Base-by-base conservation (phyloP, 1,140 invertebrate species). In the Sesamia nonagrioides region DNA sequence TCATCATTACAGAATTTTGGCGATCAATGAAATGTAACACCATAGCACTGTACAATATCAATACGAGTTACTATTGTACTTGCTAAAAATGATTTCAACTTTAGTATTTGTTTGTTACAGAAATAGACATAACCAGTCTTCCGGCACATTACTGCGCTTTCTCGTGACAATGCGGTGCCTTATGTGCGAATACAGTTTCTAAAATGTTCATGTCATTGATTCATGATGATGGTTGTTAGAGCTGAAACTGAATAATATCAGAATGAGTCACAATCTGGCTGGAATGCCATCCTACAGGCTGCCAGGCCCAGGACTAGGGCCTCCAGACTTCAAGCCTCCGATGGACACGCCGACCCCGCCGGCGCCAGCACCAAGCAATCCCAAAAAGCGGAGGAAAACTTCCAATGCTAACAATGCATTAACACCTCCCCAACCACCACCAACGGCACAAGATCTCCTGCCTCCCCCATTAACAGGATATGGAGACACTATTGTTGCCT, bases 401-500 rank as follows among this genome's bases (percentile, higher is more conserved):
- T 96, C 96, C 45, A 96, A 95, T 93, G 95, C 95, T 18, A 94
- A 95, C 89, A 89, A 96, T 95, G 95, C 96, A 81, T 95, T 96
- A 87, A 92, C 94, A 48, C 89, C 74, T 63, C 86, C 95, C 48
- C 95, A 96, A 63, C 95, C 96, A 84, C 95, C 96, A 48, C 95
- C 96, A 7, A 96, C 96, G 66, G 96, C 96, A 82, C 96, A 97
- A 86, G 96, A 97, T 94, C 96, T 98, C 88, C 93, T 98, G 79
- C 95, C 98, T 77, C 98, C 98, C 35, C 98, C 98, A 13, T 97
- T 98, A 37, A 96, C 97, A 54, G 97, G 98, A 69, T 98, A 98
- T 94, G 98, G 98, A 52, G 98, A 99, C 88, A 99, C 98, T 58
- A 98, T 99, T 88, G 97, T 99, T 79, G 98, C 98, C 45, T 98